Conservation (phyloP, 2,888 invertebrate species). For the Agrotis clavis region DNA sequence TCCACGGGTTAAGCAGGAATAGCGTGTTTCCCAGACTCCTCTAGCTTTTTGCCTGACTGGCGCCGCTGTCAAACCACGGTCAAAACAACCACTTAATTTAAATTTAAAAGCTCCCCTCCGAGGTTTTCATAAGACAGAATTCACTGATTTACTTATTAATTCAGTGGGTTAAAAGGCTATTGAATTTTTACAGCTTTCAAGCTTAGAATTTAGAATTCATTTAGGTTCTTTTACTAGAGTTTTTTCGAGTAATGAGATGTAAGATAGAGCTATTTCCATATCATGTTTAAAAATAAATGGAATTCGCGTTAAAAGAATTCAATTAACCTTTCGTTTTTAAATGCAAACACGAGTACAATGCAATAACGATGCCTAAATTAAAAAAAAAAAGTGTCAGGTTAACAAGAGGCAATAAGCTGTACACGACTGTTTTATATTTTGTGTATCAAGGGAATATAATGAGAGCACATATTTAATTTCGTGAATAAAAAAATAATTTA, state of each 20-base stretch:
- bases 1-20: not conserved
- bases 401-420: conserved; percentile 1
- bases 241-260: conserved; percentile 21
- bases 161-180: conserved; percentile 51
- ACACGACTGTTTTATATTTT: conserved; percentile 19
- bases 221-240: conserved; percentile 11
- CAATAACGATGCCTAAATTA: not conserved
- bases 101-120: conserved; percentile 37
- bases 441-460: conserved; percentile 26
- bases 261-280: conserved; percentile 5
- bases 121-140: conserved; percentile 38
- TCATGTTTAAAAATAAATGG: not conserved
- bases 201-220: conserved; percentile 30
- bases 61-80: conserved; percentile 25
- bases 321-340: conserved; percentile 8
- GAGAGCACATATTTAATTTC: conserved; percentile 22
- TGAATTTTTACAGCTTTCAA: conserved; percentile 51
- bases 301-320: not conserved
- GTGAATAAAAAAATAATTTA: conserved; percentile 32
- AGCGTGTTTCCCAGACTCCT: conserved; percentile 3
- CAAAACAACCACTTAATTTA: conserved; percentile 42
- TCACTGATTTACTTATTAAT: conserved; percentile 57
- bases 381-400: not conserved
- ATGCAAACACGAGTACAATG: not conserved
- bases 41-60: not conserved